Base-by-base conservation (phyloP, 1,140 invertebrate genomes). In the Hestina assimilis region DNA sequence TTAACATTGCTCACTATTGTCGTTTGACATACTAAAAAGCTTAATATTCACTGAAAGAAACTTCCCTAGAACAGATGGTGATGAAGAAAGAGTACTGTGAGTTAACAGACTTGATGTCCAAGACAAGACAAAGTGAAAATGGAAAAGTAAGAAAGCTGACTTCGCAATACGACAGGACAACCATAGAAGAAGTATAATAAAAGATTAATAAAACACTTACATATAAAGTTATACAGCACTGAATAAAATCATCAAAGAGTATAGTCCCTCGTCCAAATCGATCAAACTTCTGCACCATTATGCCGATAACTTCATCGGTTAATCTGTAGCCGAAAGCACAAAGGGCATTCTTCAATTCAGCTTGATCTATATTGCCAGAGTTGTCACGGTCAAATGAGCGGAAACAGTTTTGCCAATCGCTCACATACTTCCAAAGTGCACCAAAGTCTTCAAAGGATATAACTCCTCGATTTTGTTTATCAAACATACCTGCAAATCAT, bases 161-260 rank as follows among this genome's bases (percentile, higher is more conserved):
- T n/a, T n/a, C n/a, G n/a, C n/a, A n/a, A n/a, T n/a, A n/a, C n/a
- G n/a, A n/a, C n/a, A n/a, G n/a, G n/a, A n/a, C n/a, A n/a, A n/a
- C n/a, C n/a, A n/a, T n/a, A n/a, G n/a, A n/a, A n/a, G n/a, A n/a
- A n/a, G n/a, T n/a, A n/a, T n/a, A n/a, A n/a, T n/a, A 11, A n/a
- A 29, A 29, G 7, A 28, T 3, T 7, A 31, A 26, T 14, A 43
- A 26, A 63, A 78, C n/a, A 93, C 94, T 96, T 91, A 98, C 96
- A 91, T 98, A 95, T 63, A 99, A 89, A 7, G 96, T 93, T 56
- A 99, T 92, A 81, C 96, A 98, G 74, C 96, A 97, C 83, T 99
- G 98, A 71, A 99, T 99, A 75, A 99, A 99, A 89, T 99, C 98
- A 91, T 99, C 98, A 91, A 99, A 99, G 21, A 97, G 93, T 65